phyloP scores from a whole-genome alignment of 2,113 vertebrate genomes.

The Rhinolophus sinicus region DNA sequence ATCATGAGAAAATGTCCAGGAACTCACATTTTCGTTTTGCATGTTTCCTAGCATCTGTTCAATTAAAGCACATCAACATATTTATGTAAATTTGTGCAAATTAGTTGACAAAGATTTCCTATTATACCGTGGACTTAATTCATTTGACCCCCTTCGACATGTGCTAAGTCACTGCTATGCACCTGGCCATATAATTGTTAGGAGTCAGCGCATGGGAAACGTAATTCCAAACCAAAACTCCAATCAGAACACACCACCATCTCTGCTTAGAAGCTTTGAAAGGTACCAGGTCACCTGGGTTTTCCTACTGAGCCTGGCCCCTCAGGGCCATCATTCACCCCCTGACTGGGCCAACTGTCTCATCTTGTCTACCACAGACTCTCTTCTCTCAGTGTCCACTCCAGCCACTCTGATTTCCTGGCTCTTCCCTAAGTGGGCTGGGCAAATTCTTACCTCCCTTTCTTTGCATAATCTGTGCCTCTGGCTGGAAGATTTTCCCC shows the following conservation, averaged over 20 bases:
- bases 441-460: not conserved
- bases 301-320: not conserved
- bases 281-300: not conserved
- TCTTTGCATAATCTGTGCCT: not conserved
- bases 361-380: not conserved
- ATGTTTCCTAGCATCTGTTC: not conserved
- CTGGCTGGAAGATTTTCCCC: not conserved
- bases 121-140: not conserved
- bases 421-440: not conserved
- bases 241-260: not conserved
- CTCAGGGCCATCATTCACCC: not conserved
- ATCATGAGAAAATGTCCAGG: not conserved
- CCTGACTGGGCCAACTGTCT: not conserved
- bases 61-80: not conserved
- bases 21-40: not conserved
- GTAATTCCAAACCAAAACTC: not conserved
- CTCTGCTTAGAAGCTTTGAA: not conserved
- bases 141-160: not conserved
- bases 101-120: not conserved
- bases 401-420: not conserved
- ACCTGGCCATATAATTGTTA: fast-evolving
- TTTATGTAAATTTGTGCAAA: not conserved
- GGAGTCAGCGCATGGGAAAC: fast-evolving
- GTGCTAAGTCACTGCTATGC: not conserved
- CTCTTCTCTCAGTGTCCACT: fast-evolving